These are phyloP conservation scores for Phania funesta DNA, from an alignment of 2,888 invertebrate species.

Conservation along the genomic window DNA sequence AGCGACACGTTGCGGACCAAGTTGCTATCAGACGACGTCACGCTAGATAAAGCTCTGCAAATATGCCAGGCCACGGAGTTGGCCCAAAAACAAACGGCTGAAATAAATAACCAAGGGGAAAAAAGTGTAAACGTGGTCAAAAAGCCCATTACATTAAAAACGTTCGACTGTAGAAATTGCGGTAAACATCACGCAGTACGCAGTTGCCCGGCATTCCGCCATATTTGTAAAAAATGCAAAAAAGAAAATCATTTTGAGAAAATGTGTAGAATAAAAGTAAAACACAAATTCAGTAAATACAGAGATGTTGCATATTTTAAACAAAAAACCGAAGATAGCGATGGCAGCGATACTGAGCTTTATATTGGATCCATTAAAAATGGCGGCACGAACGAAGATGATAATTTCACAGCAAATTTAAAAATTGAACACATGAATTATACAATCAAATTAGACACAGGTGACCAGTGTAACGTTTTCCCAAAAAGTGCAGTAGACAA, in stretches of 20 bases:
- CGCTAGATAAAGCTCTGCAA: neutral
- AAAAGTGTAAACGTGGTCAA: neutral
- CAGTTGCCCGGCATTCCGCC: neutral
- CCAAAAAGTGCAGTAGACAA: neutral
- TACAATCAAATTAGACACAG: slow-evolving; percentile 5
- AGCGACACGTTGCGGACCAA: neutral
- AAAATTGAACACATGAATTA: neutral
- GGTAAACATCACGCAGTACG: slow-evolving; percentile 3
- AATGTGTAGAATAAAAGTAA: neutral
- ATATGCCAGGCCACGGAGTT: neutral
- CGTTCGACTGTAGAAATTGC: slow-evolving; percentile 11
- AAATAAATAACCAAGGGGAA: neutral
- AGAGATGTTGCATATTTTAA: slow-evolving; percentile 12
- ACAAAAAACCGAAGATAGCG: neutral
- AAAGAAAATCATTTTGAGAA: neutral
- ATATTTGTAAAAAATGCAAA: slow-evolving; percentile 5
- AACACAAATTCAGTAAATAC: slow-evolving; percentile 11
- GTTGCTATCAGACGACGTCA: neutral
- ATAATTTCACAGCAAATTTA: neutral
- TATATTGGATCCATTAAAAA: neutral
- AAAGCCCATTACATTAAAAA: neutral
- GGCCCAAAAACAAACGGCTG: neutral
- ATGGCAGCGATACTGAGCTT: neutral
- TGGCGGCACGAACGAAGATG: neutral
- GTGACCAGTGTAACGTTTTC: slow-evolving; percentile 13